These are phyloP conservation scores for Dromococcyx pavoninus DNA, from an alignment of 2,797 vertebrate genomes.

Conservation along the genomic window DNA sequence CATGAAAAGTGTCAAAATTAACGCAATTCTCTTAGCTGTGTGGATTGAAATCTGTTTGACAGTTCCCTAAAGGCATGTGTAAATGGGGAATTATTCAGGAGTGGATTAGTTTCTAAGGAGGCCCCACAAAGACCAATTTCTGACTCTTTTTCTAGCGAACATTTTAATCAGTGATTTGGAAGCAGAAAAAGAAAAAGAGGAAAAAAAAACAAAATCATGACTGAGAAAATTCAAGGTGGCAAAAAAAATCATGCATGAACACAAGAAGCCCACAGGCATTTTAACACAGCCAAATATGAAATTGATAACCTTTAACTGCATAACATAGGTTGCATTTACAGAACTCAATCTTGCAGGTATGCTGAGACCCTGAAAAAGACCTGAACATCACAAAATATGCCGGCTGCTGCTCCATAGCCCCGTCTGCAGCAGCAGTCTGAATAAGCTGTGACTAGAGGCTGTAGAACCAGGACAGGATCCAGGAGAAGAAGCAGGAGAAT, in stretches of 20 bases:
- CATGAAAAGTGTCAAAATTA: constrained; percentile 37
- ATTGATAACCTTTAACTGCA: neutral
- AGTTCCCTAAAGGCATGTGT: neutral
- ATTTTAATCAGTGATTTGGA: neutral
- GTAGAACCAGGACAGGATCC: neutral
- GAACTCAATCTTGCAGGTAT: neutral
- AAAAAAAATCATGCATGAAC: neutral
- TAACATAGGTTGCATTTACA: neutral
- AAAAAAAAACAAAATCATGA: neutral
- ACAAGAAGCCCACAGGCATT: neutral
- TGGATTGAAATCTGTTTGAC: constrained; percentile 32
- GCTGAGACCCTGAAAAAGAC: neutral
- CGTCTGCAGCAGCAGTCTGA: fast-evolving
- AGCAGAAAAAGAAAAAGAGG: neutral
- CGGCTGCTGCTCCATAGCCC: neutral
- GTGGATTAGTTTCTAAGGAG: neutral
- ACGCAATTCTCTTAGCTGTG: neutral
- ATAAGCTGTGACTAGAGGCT: neutral
- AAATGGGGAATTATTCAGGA: constrained; percentile 7
- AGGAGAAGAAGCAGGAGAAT: neutral
- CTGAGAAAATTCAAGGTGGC: neutral
- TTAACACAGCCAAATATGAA: neutral
- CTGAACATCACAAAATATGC: neutral
- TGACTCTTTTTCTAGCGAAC: neutral
- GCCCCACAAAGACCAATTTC: neutral